Evolutionary conservation across 2,888 invertebrate genomes (phyloP), one percentile per base, ranked within the genome.

Genomic region (Scaptomyza reducta): DNA sequence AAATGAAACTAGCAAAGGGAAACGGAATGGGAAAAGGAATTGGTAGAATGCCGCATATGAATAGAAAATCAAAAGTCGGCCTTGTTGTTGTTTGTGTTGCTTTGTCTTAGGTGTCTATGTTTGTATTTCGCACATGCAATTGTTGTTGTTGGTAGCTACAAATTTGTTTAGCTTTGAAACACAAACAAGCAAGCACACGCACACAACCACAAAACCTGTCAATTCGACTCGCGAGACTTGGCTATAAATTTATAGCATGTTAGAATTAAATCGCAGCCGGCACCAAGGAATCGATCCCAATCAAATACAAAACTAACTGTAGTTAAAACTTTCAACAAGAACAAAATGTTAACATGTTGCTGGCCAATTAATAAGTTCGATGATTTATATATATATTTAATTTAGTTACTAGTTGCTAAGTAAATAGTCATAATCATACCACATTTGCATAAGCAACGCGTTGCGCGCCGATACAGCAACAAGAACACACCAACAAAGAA

Each of bases 391-490:
- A n/a, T 14, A 22, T 35, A 25, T 16, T 22, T 4, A 6, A 67
- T 42, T 73, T 11, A 14, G 57, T 49, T 53, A 76, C 61, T 60
- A 74, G 73, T 74, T 76, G 76, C 77, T 74, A 74, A 61, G 68
- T 74, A 67, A 56, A 74, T 47, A 33, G 54, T 53, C 50, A 72
- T 69, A 76, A 73, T 64, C 76, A 54, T 74, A 79, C 81, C 81
- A 71, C 81, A 81, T 81, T 86, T 81, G 81, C 81, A 86, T 86
- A 81, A 86, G 84, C 80, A 77, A 49, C 74, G 72, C 74, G 62
- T 57, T 61, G 59, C 74, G 77, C 76, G 77, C 69, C 60, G 64
- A 60, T 49, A 66, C 65, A 77, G 62, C 60, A 66, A 55, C 70
- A 77, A 59, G 44, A 68, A 68, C 53, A 44, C 49, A 41, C 31